phyloP scores from a whole-genome alignment of 2,888 invertebrate species.

The Kuschelorhynchus macadamiae region DNA sequence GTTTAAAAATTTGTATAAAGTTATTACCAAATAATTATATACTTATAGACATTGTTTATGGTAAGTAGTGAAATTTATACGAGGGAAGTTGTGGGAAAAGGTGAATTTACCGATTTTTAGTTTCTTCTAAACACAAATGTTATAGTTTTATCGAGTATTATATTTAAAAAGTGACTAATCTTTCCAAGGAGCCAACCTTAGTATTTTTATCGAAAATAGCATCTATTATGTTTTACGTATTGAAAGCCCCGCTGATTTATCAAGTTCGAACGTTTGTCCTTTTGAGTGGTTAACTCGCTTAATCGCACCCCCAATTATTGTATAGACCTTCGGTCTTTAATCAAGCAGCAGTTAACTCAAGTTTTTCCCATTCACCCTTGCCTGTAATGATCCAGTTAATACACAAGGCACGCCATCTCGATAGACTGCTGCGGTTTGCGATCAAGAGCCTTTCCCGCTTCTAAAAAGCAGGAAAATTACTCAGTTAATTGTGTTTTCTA shows the following conservation, averaged over 20 bases:
- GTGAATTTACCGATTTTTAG: no score
- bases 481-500: constrained; percentile 47
- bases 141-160: no score
- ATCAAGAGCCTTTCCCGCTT: constrained; percentile 50
- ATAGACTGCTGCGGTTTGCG: constrained; percentile 55
- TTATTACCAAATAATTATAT: no score
- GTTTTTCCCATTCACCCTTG: constrained; percentile 48
- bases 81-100: no score
- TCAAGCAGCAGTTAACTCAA: constrained; percentile 68
- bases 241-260: constrained; percentile 50
- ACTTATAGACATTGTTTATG: no score
- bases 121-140: no score
- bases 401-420: constrained; percentile 61
- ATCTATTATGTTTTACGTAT: constrained; percentile 9
- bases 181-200: no score
- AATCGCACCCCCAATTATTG: constrained; percentile 50
- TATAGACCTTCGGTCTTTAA: constrained; percentile 65
- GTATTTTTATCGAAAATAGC: no score
- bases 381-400: constrained; percentile 63
- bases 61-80: no score
- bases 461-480: constrained; percentile 47
- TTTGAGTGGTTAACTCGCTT: constrained; percentile 54
- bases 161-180: no score
- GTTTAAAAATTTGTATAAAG: no score
- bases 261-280: constrained; percentile 58